Base-by-base conservation (phyloP, 2,888 invertebrate species). In the Diaperis boleti region DNA sequence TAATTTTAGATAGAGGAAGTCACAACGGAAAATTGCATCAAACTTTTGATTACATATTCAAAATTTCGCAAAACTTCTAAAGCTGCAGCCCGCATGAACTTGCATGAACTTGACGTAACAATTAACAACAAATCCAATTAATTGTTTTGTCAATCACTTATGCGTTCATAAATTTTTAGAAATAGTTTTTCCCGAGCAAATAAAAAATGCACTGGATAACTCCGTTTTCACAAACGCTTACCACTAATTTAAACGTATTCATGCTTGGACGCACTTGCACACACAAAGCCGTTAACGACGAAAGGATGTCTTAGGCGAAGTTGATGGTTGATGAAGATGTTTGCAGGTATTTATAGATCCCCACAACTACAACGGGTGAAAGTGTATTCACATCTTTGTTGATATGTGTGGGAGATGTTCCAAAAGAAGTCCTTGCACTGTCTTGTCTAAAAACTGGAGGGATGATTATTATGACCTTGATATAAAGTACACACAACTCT, bases 301-400 rank as follows among this genome's bases (percentile, higher is more conserved):
- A 26, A 59, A 66, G 65, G 60, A 62, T 64, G 63, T 56, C 65
- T 65, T 66, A 55, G 42, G 57, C 55, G 66, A 65, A 69, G 71
- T 66, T 67, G 67, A 68, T 72, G 70, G 37, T 62, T 69, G 65
- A 55, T 63, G 65, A 62, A 59, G 57, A 55, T 56, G 60, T 41
- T 26, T 26, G 57, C 67, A 55, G 54, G 55, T 67, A 73, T 73
- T 72, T 73, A 73, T 73, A 73, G 65, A 45, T 62, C 68, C 70
- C 64, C 67, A 60, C 67, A 59, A 68, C 35, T 67, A 60, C 42
- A 33, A 41, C 56, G 50, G 68, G 72, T 73, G 72, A 73, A 73
- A 73, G 72, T 72, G 65, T 56, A 64, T 61, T 64, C 59, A 52
- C 63, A 60, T 63, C 62, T 62, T 65, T 35, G 20, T 37, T 39